These are phyloP conservation scores for Ischnura elegans DNA, from an alignment of 2,888 invertebrate genomes.

Conservation along the genomic window DNA sequence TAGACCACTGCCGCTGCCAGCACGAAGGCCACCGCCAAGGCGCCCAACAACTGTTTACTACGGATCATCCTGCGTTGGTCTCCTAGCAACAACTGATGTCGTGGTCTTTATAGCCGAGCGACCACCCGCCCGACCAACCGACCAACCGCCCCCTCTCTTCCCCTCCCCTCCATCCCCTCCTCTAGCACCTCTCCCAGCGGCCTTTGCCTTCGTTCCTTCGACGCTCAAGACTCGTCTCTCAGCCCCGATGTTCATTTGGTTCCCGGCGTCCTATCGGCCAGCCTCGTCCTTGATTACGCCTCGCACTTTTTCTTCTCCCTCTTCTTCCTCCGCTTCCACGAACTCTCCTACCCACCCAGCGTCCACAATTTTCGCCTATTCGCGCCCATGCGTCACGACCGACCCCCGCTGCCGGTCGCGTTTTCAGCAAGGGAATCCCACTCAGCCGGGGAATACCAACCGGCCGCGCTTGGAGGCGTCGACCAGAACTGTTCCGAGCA, in stretches of 20 bases:
- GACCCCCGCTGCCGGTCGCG: neutral
- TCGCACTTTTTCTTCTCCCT: neutral
- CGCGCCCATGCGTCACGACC: constrained; percentile 4
- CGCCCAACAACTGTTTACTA: neutral
- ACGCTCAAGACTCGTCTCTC: neutral
- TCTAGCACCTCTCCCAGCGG: neutral
- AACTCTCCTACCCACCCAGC: neutral
- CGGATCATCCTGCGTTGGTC: constrained; percentile 22
- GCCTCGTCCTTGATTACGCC: neutral
- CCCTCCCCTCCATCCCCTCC: neutral
- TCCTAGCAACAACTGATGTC: neutral
- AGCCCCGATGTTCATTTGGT: neutral
- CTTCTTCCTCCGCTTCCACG: neutral
- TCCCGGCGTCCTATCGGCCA: neutral
- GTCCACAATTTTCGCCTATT: neutral
- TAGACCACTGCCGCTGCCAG: neutral
- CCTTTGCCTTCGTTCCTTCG: neutral
- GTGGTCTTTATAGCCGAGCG: constrained; percentile 11
- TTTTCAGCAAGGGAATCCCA: constrained; percentile 9
- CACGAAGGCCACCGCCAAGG: neutral
- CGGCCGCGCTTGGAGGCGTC: neutral
- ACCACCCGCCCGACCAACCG: no score
- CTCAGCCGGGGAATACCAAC: neutral
- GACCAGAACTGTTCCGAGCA: no score
- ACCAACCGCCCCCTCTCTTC: neutral